Percentiles rank a stretch among this genome's conserved stretches.
These are phyloP conservation scores for Leptinotarsa haldemani DNA, from an alignment of 2,888 invertebrate species.

Conservation along the genomic window DNA sequence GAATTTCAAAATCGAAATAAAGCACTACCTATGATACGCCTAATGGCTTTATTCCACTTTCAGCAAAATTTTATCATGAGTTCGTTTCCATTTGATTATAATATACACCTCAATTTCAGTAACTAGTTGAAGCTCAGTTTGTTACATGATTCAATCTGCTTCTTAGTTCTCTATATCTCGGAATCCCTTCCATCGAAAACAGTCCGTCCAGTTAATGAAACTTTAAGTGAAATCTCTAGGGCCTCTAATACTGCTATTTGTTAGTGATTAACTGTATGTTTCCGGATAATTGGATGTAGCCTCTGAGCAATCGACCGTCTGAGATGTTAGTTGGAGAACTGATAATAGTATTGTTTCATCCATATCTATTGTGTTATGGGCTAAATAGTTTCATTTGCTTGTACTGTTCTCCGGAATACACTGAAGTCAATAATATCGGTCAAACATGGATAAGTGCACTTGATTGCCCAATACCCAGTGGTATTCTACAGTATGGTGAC, in stretches of 20 bases:
- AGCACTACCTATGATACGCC: too few species aligned
- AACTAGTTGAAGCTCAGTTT: background rate
- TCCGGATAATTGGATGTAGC: conserved; percentile 27
- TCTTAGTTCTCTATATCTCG: background rate
- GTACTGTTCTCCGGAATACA: background rate
- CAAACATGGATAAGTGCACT: background rate
- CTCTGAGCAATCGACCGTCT: conserved; percentile 17
- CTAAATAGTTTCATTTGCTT: background rate
- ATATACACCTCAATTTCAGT: background rate
- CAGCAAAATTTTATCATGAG: too few species aligned
- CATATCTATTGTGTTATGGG: background rate
- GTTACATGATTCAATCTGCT: background rate
- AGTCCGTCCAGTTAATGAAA: background rate
- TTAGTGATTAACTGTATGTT: conserved; percentile 27
- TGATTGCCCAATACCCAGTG: background rate
- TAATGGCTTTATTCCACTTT: too few species aligned
- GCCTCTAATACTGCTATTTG: conserved; percentile 21
- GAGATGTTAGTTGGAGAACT: conserved; percentile 12
- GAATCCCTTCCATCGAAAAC: background rate
- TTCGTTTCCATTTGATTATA: background rate
- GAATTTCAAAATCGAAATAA: too few species aligned
- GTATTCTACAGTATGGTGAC: too few species aligned
- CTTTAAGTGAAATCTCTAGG: conserved; percentile 7
- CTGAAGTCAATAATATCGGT: background rate
- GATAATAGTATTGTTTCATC: conserved; percentile 8